These are phyloP conservation scores for Coptotermes formosanus DNA, from an alignment of 1,140 invertebrate genomes.

Conservation along the genomic window DNA sequence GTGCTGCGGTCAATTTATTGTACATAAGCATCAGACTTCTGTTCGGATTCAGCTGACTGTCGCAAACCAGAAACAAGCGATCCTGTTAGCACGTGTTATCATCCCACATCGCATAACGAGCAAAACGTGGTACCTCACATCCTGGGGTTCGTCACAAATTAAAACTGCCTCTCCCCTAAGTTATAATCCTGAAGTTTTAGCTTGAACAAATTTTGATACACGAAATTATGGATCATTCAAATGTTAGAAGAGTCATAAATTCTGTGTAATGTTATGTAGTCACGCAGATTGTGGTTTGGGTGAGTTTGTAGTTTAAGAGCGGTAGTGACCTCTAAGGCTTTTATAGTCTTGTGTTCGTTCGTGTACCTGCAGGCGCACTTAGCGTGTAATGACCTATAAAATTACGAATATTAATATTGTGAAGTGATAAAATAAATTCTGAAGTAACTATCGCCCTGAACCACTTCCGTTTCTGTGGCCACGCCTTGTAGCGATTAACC, in stretches of 20 bases:
- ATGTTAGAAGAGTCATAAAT: background rate
- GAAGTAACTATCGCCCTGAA: too few species aligned
- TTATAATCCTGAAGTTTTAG: background rate
- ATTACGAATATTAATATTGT: too few species aligned
- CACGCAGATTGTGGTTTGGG: too few species aligned
- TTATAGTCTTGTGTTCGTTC: too few species aligned
- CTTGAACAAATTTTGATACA: background rate
- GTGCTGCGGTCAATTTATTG: conserved; percentile 22
- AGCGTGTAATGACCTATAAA: too few species aligned
- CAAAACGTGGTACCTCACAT: background rate
- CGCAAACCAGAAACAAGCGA: background rate
- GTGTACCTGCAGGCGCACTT: too few species aligned
- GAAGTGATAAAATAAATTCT: too few species aligned
- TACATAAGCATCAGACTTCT: background rate
- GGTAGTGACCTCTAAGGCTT: too few species aligned
- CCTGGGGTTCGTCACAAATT: background rate
- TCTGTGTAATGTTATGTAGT: too few species aligned
- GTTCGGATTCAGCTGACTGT: background rate
- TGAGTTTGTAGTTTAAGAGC: too few species aligned
- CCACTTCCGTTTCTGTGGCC: too few species aligned
- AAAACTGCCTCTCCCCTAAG: background rate
- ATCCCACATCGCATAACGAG: background rate
- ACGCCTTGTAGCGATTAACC: too few species aligned
- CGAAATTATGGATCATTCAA: background rate
- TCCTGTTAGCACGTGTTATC: background rate